Conservation (phyloP, 37 sponge, comb jelly and placozoan genomes). For the Haliclona indistincta region DNA sequence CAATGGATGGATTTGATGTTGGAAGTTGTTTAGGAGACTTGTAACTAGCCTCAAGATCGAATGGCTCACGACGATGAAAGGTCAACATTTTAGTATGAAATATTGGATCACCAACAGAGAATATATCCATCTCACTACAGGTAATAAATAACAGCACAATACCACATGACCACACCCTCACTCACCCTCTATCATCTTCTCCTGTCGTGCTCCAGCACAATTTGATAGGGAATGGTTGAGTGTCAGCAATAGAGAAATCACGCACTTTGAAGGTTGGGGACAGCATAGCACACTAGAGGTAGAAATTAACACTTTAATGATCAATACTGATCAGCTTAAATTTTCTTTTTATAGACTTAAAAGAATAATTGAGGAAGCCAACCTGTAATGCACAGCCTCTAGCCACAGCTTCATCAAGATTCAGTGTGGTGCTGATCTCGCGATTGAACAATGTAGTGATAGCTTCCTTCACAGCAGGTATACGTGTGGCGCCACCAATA, state of each 20-base stretch:
- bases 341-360: neutral
- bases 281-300: slow-evolving; percentile 89
- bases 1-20: slow-evolving; percentile 6
- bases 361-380: neutral
- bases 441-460: slow-evolving; percentile 77
- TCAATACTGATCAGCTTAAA: neutral
- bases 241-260: slow-evolving; percentile 85
- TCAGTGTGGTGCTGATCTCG: slow-evolving; percentile 91
- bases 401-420: slow-evolving; percentile 94
- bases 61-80: slow-evolving; percentile 82
- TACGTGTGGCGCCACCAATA: slow-evolving; percentile 90
- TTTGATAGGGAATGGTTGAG: slow-evolving; percentile 78
- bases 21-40: slow-evolving; percentile 1
- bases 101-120: slow-evolving; percentile 64
- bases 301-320: slow-evolving; percentile 1
- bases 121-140: slow-evolving; percentile 85
- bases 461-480: slow-evolving; percentile 81
- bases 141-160: neutral
- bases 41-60: slow-evolving; percentile 73
- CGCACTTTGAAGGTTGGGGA: slow-evolving; percentile 96
- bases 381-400: slow-evolving; percentile 97
- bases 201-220: slow-evolving; percentile 78
- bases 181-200: slow-evolving; percentile 26
- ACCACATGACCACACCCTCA: neutral
- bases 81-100: slow-evolving; percentile 87